Evolutionary conservation across 2,888 invertebrate genomes (phyloP).

Genomic region (Nasonovia ribisnigri): DNA sequence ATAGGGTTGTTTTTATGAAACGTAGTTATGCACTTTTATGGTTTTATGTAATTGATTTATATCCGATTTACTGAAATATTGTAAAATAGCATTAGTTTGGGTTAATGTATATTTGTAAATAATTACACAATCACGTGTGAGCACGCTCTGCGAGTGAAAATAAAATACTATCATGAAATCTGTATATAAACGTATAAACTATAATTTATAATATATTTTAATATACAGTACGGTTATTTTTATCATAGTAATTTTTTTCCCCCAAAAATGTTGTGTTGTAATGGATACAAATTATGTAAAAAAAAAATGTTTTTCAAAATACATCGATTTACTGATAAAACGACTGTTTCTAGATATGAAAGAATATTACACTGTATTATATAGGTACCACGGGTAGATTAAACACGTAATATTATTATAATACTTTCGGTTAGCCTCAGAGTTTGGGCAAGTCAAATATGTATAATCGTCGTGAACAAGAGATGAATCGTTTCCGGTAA

Average conservation of each 20-base stretch:
- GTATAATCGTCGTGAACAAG: neutral
- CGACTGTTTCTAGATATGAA: neutral
- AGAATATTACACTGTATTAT: no score
- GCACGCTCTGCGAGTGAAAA: neutral
- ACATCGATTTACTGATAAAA: neutral
- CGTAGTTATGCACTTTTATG: neutral
- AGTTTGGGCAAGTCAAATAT: neutral
- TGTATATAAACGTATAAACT: neutral
- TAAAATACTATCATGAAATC: neutral
- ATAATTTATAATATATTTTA: neutral
- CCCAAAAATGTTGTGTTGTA: no score
- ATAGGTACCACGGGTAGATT: neutral
- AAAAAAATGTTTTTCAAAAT: no score
- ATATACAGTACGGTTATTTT: neutral
- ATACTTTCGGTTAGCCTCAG: neutral
- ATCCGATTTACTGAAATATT: neutral
- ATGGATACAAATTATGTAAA: no score
- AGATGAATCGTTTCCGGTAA: slow-evolving; percentile 8
- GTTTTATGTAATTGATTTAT: neutral
- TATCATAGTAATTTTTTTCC: no score
- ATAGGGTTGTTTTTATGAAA: neutral
- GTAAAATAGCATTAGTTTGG: neutral
- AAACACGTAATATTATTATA: neutral
- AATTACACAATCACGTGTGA: neutral
- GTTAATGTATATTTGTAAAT: neutral